Base-by-base conservation (phyloP, 37 sponge, comb jelly and placozoan genomes). In the Crambe crambe region DNA sequence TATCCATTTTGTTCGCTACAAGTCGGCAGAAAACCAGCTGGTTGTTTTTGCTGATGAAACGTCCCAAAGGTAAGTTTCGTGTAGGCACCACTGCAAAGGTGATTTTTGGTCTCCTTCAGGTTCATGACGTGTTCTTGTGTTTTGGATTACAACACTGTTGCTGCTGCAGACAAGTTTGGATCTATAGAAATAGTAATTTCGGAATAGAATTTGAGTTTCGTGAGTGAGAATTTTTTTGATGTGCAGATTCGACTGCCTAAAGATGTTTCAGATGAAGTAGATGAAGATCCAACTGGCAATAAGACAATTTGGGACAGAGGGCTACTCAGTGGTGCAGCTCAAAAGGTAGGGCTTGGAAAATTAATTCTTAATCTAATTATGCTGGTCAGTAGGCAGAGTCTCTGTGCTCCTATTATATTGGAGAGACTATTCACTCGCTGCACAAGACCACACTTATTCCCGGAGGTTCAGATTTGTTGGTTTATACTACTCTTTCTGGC, bases 131-230 rank as follows among this genome's bases (percentile, higher is more conserved):
- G 86, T 3, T 64, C 57, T 39, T 85, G 87, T 85, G 68, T 98
- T 20, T 65, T 96, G 68, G 99, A 98, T 79, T 98, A 94, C 81
- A 91, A 90, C 74, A 95, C 99, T 2, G 87, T 95, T 0, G 96
- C 93, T 32, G 88, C 88, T 42, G 96, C 90, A 31, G 99, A 98
- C 82, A 98, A 98, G 85, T 98, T 98, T 89, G 99, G 99, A 22
- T 96, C 91, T 57, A 35, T 96, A 20, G 77, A 90, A 15, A 81
- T 98, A 35, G 87, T 97, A 61, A 83, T 91, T 78, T 31, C 6
- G n/a, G n/a, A n/a, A n/a, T n/a, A n/a, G n/a, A n/a, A n/a, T n/a
- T n/a, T n/a, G n/a, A 37, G 70, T 4, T 1, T 38, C n/a, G 25
- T 47, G 59, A 9, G 71, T 25, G 25, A 26, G 1, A 12, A n/a